Evolutionary conservation across 2,797 vertebrate genomes (phyloP), one percentile per base, ranked within the genome.

Genomic region (Lepus oiostolus): DNA sequence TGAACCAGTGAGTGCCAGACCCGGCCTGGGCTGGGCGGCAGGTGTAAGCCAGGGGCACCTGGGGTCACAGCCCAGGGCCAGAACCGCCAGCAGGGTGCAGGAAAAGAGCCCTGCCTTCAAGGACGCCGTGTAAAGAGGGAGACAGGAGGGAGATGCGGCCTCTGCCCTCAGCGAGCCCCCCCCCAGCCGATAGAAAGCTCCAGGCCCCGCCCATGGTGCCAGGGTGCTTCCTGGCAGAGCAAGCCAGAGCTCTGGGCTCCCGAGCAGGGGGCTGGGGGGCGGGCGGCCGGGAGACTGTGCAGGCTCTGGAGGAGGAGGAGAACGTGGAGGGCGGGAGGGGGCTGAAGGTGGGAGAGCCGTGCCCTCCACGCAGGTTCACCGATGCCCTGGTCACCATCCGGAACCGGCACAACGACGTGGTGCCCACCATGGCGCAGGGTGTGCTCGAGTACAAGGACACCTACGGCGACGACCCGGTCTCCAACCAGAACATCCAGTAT

Each of bases 401-500:
- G 79, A 99, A 99, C 98, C 98, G 99, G 68, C 99, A 99, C 98
- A 99, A 99, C 0, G 99, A 99, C 0, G 99, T 99, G 1, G 99
- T 99, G 28, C 99, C 99, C 62, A 99, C 99, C 65, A 99, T 99
- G 99, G 99, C 99, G 0, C 99, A 99, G 98, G 99, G 99, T 0
- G 98, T 99, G 96, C 98, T 99, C 0, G 99, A 99, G 95, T 99
- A 99, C 98, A 99, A 99, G 97, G 99, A 99, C 75, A 91, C 98
- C 1, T 99, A 99, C 0, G 98, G 99, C 6, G 99, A 99, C 26
- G 99, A 99, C 93, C 98, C 98, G 0, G 98, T 99, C 52, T 99
- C 99, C 97, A 99, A 99, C 98, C 99, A 99, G 98, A 99, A 99
- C 98, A 99, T 99, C 95, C 99, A 99, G 97, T 99, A 99, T 97